These are phyloP conservation scores for Entomobrya proxima DNA, from an alignment of 2,888 invertebrate genomes.

Conservation along the genomic window DNA sequence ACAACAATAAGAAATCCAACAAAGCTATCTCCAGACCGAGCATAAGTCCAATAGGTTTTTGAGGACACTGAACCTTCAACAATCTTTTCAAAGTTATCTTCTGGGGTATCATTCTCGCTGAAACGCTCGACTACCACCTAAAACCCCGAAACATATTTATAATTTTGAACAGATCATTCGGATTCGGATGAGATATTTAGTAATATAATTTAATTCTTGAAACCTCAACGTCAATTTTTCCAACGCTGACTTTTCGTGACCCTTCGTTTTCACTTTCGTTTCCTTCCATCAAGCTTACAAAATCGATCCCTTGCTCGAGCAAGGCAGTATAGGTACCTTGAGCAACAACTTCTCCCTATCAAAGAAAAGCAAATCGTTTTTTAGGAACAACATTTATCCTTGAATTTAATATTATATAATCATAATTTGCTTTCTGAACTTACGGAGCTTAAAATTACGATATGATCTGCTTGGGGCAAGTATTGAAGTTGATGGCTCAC, in stretches of 20 bases:
- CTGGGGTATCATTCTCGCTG: slow-evolving; percentile 66
- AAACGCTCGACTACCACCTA: slow-evolving; percentile 35
- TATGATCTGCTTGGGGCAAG: slow-evolving; percentile 65
- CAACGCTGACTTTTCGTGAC: slow-evolving; percentile 60
- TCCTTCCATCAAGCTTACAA: slow-evolving; percentile 77
- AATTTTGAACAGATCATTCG: not conserved
- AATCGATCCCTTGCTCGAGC: slow-evolving; percentile 77
- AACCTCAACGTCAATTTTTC: slow-evolving; percentile 56
- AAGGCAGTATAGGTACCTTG: slow-evolving; percentile 82
- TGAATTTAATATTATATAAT: too few species aligned
- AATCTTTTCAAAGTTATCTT: slow-evolving; percentile 70
- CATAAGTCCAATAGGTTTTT: slow-evolving; percentile 78
- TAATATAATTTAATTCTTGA: not conserved
- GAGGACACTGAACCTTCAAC: slow-evolving; percentile 71
- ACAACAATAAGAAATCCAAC: slow-evolving; percentile 64
- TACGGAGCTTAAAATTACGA: slow-evolving; percentile 82
- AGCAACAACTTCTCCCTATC: slow-evolving; percentile 80
- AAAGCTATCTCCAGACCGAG: slow-evolving; percentile 66
- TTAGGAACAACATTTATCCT: too few species aligned
- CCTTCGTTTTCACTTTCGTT: slow-evolving; percentile 74
- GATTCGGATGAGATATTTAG: not conserved
- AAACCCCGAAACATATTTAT: too few species aligned
- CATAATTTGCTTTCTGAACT: not conserved
- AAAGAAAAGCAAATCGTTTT: not conserved
- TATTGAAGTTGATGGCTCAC: slow-evolving; percentile 91